Base-by-base conservation (phyloP, 2,797 vertebrate species). In the Labroides dimidiatus region DNA sequence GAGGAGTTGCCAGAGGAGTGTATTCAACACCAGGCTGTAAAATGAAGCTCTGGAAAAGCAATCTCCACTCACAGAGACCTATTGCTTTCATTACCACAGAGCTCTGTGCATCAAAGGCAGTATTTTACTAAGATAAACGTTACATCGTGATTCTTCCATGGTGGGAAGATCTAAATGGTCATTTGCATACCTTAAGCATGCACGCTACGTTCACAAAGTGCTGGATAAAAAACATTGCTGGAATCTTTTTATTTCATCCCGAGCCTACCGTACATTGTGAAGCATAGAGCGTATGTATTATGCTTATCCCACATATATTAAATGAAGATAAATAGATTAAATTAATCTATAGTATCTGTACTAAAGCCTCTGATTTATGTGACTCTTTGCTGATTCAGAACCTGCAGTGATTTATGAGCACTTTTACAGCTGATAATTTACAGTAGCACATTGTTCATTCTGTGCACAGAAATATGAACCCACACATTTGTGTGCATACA, bases 41-140 rank as follows among this genome's bases (percentile, higher is more conserved):
- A 91, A 90, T 89, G 88, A 91, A 90, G 88, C 84, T 87, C 85
- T 86, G 89, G 77, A 90, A 86, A 91, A 89, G 84, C 90, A 93
- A 92, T 91, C 87, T 91, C 78, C 81, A 75, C 82, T 90, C 87
- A 69, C 84, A 72, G 82, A 89, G 87, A 92, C 88, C 89, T 87
- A 89, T 90, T 86, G 85, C 88, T 89, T 90, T 91, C 86, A 90
- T 92, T 92, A 90, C 80, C 39, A 43, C 39, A 24, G 36, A 75
- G 74, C 81, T 84, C 72, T 43, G 69, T 47, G 75, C 75, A 82
- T 91, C 87, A 90, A 84, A 89, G 80, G 72, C 79, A 65, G 75
- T 88, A 90, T 90, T 87, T 90, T 86, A 85, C 76, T 24, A 85
- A 86, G 82, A 91, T 86, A 87, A 90, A 85, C 67, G 74, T 75